Conservation (phyloP, 2,797 vertebrate species). For the Ctenosaura bakeri region DNA sequence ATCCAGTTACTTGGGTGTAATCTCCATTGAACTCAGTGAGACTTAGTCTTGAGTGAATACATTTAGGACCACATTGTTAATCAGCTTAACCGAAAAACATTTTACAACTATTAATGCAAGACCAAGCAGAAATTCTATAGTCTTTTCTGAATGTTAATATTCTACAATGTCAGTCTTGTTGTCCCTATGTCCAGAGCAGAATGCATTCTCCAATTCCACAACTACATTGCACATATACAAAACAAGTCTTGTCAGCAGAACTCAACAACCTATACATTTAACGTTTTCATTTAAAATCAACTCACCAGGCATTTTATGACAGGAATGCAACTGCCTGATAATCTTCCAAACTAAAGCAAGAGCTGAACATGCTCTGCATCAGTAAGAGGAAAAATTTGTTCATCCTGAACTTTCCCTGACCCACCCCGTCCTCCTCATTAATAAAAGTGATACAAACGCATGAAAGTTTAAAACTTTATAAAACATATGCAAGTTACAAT, state of each 20-base stretch:
- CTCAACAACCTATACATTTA: background rate
- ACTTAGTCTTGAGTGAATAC: background rate
- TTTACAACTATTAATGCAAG: background rate
- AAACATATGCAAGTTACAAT: background rate
- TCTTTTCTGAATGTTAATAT: background rate
- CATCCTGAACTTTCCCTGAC: background rate
- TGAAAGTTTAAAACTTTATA: background rate
- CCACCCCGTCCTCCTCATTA: background rate
- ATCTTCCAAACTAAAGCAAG: background rate
- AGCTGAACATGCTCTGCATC: background rate
- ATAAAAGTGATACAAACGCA: background rate
- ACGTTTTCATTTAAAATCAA: background rate
- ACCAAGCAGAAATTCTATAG: background rate
- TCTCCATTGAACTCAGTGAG: background rate
- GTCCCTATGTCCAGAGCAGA: too few species aligned
- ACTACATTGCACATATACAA: background rate
- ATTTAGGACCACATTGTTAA: background rate
- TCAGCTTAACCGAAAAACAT: background rate
- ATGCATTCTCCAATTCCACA: background rate
- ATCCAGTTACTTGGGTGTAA: background rate
- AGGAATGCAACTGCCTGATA: background rate
- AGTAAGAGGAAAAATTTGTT: background rate
- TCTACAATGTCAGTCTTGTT: background rate
- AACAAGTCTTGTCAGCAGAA: background rate
- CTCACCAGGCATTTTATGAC: background rate